phyloP scores from a whole-genome alignment of 2,888 invertebrate genomes.

The Stomorhina lunata region DNA sequence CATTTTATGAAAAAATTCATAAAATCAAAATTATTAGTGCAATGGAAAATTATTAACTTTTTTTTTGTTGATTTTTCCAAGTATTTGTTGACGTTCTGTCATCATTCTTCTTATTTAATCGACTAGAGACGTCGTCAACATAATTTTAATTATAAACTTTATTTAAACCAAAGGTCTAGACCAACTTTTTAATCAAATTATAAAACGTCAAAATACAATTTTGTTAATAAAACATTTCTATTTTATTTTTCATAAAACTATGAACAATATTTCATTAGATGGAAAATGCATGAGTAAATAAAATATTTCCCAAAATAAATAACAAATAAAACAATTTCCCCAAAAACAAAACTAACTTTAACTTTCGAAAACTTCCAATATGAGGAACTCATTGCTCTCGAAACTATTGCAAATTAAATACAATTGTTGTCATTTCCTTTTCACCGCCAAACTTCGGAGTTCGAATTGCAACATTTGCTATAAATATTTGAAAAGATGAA shows the following conservation, averaged over 20 bases:
- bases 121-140: too few species aligned
- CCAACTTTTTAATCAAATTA: constrained; percentile 55
- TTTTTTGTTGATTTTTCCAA: too few species aligned
- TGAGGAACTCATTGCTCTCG: constrained; percentile 13
- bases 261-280: too few species aligned
- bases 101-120: too few species aligned
- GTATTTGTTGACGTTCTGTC: too few species aligned
- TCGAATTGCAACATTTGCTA: background rate
- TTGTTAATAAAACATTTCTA: background rate
- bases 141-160: constrained; percentile 48
- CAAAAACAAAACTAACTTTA: constrained; percentile 3
- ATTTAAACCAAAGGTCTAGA: constrained; percentile 53
- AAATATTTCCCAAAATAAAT: constrained; percentile 3
- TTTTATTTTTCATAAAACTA: background rate
- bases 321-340: background rate
- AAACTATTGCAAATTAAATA: constrained; percentile 46
- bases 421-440: constrained; percentile 54
- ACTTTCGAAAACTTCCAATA: background rate
- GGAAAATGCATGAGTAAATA: constrained; percentile 36
- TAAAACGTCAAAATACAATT: constrained; percentile 28
- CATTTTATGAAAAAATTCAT: too few species aligned
- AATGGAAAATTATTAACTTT: too few species aligned
- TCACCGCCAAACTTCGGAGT: background rate
- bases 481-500: constrained; percentile 3
- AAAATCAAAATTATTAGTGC: too few species aligned